These are phyloP conservation scores for Andinoacara biseriatus DNA, from an alignment of 2,113 vertebrate genomes.

Conservation along the genomic window DNA sequence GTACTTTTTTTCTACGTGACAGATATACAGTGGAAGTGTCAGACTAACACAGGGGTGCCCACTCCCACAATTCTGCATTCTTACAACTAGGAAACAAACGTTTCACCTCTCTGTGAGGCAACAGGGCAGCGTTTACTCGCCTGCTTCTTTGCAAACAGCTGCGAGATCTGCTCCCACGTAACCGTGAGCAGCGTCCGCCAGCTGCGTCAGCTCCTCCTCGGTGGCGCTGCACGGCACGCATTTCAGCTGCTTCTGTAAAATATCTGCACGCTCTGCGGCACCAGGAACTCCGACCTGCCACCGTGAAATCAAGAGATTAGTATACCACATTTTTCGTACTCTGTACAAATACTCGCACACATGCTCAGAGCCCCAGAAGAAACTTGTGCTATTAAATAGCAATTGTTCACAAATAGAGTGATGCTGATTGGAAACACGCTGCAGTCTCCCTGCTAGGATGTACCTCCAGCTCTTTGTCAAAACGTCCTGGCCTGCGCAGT, in stretches of 20 bases:
- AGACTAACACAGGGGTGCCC: neutral
- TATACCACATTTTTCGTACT: neutral
- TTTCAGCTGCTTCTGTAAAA: constrained; percentile 86
- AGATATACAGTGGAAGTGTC: neutral
- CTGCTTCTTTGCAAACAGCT: constrained; percentile 94
- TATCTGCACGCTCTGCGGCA: constrained; percentile 86
- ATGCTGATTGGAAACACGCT: neutral
- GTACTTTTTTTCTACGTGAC: neutral
- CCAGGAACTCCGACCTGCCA: constrained; percentile 86
- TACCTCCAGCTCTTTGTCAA: constrained; percentile 95
- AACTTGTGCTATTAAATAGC: neutral
- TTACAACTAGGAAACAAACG: neutral
- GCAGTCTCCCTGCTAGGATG: neutral
- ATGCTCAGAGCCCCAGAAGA: neutral
- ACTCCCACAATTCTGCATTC: neutral
- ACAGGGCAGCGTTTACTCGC: constrained; percentile 74
- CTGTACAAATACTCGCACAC: neutral
- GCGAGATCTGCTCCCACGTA: constrained; percentile 95
- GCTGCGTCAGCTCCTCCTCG: constrained; percentile 76
- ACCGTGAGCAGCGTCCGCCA: constrained; percentile 88
- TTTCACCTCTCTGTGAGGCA: neutral
- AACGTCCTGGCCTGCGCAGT: constrained; percentile 90
- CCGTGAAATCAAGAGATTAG: neutral
- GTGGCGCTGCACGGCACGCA: constrained; percentile 81
- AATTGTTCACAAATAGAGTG: neutral